Conservation (phyloP, 2,113 vertebrate genomes). For the Thomomys bottae region DNA sequence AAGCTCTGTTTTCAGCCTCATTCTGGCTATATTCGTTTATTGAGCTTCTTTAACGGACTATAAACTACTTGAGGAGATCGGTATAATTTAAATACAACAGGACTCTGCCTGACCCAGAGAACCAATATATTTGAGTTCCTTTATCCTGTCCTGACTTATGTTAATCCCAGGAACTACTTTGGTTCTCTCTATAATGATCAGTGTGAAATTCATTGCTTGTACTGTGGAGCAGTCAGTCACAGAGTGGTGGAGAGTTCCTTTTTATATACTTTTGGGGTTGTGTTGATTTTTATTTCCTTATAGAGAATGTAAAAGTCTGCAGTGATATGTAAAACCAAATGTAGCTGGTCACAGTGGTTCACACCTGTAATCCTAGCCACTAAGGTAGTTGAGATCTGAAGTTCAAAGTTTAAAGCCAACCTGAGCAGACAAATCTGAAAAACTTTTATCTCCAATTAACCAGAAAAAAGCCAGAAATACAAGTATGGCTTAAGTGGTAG, state of each 20-base stretch:
- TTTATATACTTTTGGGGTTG: not conserved
- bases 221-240: not conserved
- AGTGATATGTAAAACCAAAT: not conserved
- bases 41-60: not conserved
- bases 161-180: not conserved
- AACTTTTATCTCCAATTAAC: too few species aligned
- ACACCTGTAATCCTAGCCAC: too few species aligned
- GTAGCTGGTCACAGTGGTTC: not conserved
- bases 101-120: not conserved
- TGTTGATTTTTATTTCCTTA: conserved; percentile 6
- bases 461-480: too few species aligned
- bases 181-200: not conserved
- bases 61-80: not conserved
- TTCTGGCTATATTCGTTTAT: not conserved
- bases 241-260: not conserved
- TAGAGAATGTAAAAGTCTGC: not conserved
- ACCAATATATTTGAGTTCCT: not conserved
- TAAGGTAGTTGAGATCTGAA: too few species aligned
- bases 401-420: too few species aligned
- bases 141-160: not conserved
- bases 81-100: not conserved
- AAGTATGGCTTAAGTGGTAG: too few species aligned
- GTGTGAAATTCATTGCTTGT: not conserved
- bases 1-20: not conserved
- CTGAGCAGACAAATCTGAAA: too few species aligned